Base-by-base conservation (phyloP, 2,888 invertebrate species). In the Cephalotes varians region DNA sequence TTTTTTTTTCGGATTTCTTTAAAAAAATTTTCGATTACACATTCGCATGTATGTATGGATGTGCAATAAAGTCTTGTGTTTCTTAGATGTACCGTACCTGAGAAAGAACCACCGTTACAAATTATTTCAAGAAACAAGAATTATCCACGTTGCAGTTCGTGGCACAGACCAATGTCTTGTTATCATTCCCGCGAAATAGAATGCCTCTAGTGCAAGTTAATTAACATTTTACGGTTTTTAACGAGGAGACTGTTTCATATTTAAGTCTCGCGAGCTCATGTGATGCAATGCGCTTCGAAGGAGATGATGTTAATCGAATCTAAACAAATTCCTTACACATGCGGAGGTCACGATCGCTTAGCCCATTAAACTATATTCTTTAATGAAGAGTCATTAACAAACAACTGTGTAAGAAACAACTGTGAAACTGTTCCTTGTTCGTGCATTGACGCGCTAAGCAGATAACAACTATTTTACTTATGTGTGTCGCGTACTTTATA, bases 271-370 rank as follows among this genome's bases (percentile, higher is more conserved):
- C 15, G 15, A 40, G 3, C 31, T 47, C 15, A 64, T 34, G 18
- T 25, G 18, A 49, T 21, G 21, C 31, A 6, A 64, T 21, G 65
- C 12, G 18, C 28, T 40, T 74, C 7, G 25, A 64, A 25, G 15
- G 40, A 40, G 40, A 49, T 37, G 6, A 56, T 44, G 6, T 3
- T 1, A 21, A 18, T 40, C 60, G 73, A 81, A 84, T 86, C 72
- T 69, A 80, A 87, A 86, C 62, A 74, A 84, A 81, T 51, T 67
- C 64, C 47, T 40, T 21, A 44, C 65, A 77, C 82, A 60, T 21
- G 18, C 1, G 64, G 37, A 15, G 65, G 64, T 82, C 76, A 10
- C 25, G 81, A 84, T 84, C 74, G 79, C 69, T 44, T 58, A 58
- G 60, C 81, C 72, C 47, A 74, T 58, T 84, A 60, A 34, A 74